Base-by-base conservation (phyloP, 2,888 invertebrate species). In the Eurytoma californica region DNA sequence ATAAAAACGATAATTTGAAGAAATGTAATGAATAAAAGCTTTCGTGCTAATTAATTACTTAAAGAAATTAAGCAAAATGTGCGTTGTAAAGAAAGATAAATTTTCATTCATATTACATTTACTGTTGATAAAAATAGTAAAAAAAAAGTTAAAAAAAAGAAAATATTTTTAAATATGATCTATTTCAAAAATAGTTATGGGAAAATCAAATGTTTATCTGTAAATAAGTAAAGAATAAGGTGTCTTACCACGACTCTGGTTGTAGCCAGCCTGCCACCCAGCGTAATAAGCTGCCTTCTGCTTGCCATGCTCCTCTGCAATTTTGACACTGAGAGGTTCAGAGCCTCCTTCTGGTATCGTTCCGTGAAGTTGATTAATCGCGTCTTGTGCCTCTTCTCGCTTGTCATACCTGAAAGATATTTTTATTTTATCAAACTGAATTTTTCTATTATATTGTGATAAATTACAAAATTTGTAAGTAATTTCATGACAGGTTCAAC, bases 341-440 rank as follows among this genome's bases (percentile, higher is more conserved):
- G 94, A 94, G 80, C 95, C 95, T 83, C 96, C 97, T 84, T 95
- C 95, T 72, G 96, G 95, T 90, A 96, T 94, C 82, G 95, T 95
- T 84, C 96, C 96, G 90, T 97, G 96, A 83, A 98, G 91, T 82
- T 94, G 94, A 66, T 94, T 94, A 87, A 97, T 97, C 80, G 98
- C 97, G 84, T 95, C 95, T 88, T 97, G 96, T 24, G 98, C 97
- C 90, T 97, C 96, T 88, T 96, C 95, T 76, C 96, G 93, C 87
- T 95, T 95, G 86, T 97, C 96, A 89, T 93, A 98, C 91, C 97
- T 96, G 18, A 60, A 58, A 53, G 1, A 67, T 13, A 39, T 28
- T 24, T 20, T 16, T 28, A 65, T 58, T 47, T 28, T 14, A 67
- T n/a, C n/a, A 58, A 58, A 55, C 7, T 60, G 28, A 13, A 18